These are phyloP conservation scores for Drosophila neotestacea DNA, from an alignment of 2,888 invertebrate genomes.

Conservation along the genomic window DNA sequence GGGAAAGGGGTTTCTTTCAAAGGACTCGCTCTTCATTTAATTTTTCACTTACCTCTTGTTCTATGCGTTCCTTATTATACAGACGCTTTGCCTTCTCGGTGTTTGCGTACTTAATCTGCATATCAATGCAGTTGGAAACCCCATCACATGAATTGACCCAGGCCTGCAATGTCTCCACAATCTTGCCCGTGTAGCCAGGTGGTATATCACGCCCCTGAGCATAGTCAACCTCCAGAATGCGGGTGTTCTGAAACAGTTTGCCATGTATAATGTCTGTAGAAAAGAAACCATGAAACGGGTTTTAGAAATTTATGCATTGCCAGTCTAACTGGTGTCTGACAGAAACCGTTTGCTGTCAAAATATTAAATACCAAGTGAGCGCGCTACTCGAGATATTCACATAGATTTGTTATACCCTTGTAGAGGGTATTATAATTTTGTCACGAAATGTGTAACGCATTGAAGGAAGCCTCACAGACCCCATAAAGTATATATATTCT, in stretches of 20 bases:
- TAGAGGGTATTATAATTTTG: no score
- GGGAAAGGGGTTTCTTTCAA: neutral
- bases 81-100: conserved; percentile 92
- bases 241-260: conserved; percentile 97
- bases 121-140: conserved; percentile 94
- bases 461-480: no score
- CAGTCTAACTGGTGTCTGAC: neutral
- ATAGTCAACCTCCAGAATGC: conserved; percentile 96
- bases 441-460: no score
- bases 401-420: no score
- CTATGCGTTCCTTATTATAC: conserved; percentile 92
- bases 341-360: neutral
- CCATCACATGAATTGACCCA: conserved; percentile 97
- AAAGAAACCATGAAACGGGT: neutral
- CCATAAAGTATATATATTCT: no score
- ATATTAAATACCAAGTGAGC: neutral
- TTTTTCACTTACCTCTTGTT: conserved; percentile 90
- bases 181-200: conserved; percentile 92
- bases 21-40: neutral
- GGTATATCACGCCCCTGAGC: conserved; percentile 97
- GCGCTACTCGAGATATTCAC: neutral
- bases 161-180: conserved; percentile 92
- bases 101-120: conserved; percentile 95
- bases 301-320: neutral
- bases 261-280: conserved; percentile 95